Evolutionary conservation across 2,888 invertebrate genomes (phyloP).

Genomic region (Monopis laevigella): DNA sequence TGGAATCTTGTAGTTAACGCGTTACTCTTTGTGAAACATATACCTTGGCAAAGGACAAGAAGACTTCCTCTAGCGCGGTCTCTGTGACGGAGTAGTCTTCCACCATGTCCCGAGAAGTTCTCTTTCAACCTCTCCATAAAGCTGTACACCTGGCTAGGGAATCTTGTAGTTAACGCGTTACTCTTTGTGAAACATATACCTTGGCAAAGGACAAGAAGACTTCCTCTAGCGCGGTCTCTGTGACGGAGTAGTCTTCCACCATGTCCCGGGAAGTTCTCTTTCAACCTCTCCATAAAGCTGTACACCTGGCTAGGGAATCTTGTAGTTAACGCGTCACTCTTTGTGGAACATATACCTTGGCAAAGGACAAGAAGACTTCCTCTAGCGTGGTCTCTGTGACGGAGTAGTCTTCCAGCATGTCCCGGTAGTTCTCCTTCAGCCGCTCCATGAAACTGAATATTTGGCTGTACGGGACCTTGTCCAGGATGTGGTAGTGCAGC

Average conservation of each 20-base stretch:
- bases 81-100: slow-evolving; percentile 83
- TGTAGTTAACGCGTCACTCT: slow-evolving; percentile 72
- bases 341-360: too few species aligned
- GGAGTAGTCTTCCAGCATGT: slow-evolving; percentile 75
- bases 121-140: slow-evolving; percentile 64
- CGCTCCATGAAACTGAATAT: slow-evolving; percentile 71
- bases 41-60: slow-evolving; percentile 60
- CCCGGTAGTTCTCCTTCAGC: slow-evolving; percentile 39
- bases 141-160: slow-evolving; percentile 70
- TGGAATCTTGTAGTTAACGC: slow-evolving; percentile 73
- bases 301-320: slow-evolving; percentile 71
- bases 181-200: too few species aligned
- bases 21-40: too few species aligned
- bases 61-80: slow-evolving; percentile 80
- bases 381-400: slow-evolving; percentile 82
- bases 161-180: slow-evolving; percentile 72
- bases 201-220: slow-evolving; percentile 68
- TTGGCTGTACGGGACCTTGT: slow-evolving; percentile 64
- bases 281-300: slow-evolving; percentile 63
- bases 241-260: slow-evolving; percentile 80
- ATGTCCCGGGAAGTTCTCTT: slow-evolving; percentile 30
- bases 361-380: slow-evolving; percentile 70
- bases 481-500: slow-evolving; percentile 74
- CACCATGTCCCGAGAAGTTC: slow-evolving; percentile 38
- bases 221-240: slow-evolving; percentile 81